Percentiles rank a stretch among this genome's conserved stretches.
Evolutionary conservation across 2,113 vertebrate genomes (phyloP).

Genomic region (Etheostoma spectabile): DNA sequence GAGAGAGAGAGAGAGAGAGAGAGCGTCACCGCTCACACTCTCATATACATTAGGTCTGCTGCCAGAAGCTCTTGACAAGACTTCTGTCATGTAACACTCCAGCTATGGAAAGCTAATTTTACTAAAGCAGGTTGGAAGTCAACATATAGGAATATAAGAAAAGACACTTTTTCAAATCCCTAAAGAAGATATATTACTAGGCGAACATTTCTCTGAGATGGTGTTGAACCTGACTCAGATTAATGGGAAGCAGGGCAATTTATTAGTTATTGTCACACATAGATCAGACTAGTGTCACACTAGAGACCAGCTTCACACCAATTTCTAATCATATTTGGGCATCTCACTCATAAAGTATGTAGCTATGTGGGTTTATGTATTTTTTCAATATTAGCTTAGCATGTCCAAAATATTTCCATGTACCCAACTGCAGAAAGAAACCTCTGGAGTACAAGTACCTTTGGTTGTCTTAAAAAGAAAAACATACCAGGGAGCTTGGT

Average conservation of each 20-base stretch:
- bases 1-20: conserved; percentile 11
- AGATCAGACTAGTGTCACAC: too few relatives aligned
- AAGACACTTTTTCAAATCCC: neutral
- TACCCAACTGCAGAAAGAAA: neutral
- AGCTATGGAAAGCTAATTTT: conserved; percentile 7
- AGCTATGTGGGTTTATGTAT: too few relatives aligned
- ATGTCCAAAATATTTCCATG: neutral
- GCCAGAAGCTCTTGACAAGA: conserved; percentile 16
- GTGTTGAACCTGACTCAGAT: neutral
- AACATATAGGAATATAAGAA: neutral
- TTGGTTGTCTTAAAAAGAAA: neutral
- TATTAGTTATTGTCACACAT: neutral
- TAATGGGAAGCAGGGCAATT: neutral
- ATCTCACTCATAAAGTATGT: too few relatives aligned
- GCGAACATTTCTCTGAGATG: neutral
- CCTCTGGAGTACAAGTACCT: neutral
- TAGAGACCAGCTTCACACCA: neutral
- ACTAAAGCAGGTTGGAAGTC: conserved; percentile 5
- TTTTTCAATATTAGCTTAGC: too few relatives aligned
- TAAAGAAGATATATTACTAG: neutral
- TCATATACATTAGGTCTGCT: conserved; percentile 34
- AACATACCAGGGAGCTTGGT: neutral
- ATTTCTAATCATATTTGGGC: neutral
- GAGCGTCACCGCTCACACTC: conserved; percentile 45
- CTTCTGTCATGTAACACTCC: neutral